Evolutionary conservation across 2,797 vertebrate genomes (phyloP), one percentile per base, ranked within the genome.

Genomic region (Micromesistius poutassou): DNA sequence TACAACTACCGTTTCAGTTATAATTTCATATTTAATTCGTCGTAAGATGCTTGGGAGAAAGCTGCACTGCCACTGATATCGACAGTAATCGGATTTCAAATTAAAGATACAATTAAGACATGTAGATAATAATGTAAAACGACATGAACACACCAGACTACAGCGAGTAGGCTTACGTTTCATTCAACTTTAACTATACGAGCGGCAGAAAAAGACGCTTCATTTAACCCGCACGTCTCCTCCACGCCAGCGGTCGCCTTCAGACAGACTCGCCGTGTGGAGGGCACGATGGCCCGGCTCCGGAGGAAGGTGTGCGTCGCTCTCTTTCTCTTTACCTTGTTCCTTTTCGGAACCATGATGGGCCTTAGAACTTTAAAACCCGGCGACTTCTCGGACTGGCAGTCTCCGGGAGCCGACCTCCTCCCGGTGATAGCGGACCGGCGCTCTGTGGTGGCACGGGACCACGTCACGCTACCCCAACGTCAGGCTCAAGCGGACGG

Each of bases 281-380:
- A 31, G 68, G 36, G 10, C 74, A 81, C 81, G 71, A 97, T 97
- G 96, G 94, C 94, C 75, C 86, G 95, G 31, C 88, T 96, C 72
- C 94, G 96, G 77, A 95, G 94, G 85, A 96, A 94, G 84, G 94
- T 94, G 25, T 96, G 95, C 82, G 87, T 96, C 36, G 96, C 94
- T 14, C 90, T 97, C 25, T 94, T 96, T 68, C 92, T 97, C 38
- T 97, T 97, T 73, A 94, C 95, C 16, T 88, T 97, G 0, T 97
- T 97, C 82, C 88, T 96, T 76, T 96, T 97, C 75, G 96, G 96
- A 33, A 95, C 95, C 16, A 94, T 97, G 89, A 96, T 97, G 96
- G 96, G 95, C 73, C 91, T 97, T 84, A 93, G 95, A 86, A 96
- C 95, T 68, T 92, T 97, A 74, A 97, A 96, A 76, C 93, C 94